A percentile compares a stretch with the other conserved stretches of the same genome.
phyloP scores from a whole-genome alignment of 2,797 vertebrate species.

The Paedocypris micromegethes region DNA sequence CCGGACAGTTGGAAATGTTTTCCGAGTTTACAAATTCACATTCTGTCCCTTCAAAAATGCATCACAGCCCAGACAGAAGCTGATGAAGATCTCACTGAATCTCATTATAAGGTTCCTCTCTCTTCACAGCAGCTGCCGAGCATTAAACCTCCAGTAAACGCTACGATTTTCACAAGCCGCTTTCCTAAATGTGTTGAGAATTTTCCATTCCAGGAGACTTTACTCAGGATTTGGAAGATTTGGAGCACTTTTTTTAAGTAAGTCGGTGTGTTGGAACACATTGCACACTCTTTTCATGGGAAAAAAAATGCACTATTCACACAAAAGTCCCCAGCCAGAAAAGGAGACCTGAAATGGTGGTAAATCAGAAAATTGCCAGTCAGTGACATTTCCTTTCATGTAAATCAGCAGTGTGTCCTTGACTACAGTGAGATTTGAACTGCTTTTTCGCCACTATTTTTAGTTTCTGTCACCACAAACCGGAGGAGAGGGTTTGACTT shows the following conservation, averaged over 20 bases:
- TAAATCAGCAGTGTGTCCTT: slow-evolving; percentile 33
- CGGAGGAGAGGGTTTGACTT: slow-evolving; percentile 12
- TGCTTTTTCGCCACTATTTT: slow-evolving; percentile 31
- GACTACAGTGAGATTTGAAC: slow-evolving; percentile 23
- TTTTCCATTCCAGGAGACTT: slow-evolving; percentile 26
- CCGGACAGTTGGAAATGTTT: no score
- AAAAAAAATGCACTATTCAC: slow-evolving; percentile 4
- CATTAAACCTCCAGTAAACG: slow-evolving; percentile 20
- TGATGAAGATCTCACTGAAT: slow-evolving; percentile 32
- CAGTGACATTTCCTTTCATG: slow-evolving; percentile 29
- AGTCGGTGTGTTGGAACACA: neutral
- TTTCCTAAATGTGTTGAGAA: slow-evolving; percentile 21
- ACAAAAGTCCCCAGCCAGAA: slow-evolving; percentile 14
- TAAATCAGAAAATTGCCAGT: slow-evolving; percentile 12
- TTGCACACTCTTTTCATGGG: neutral
- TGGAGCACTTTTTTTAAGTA: neutral
- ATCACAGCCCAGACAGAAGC: slow-evolving; percentile 27
- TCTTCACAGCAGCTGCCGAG: slow-evolving; percentile 14
- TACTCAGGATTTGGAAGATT: slow-evolving; percentile 14
- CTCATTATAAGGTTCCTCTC: slow-evolving; percentile 36
- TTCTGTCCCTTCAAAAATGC: neutral
- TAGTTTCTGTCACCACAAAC: slow-evolving; percentile 26
- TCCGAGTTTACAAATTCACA: no score
- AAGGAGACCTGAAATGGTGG: neutral
- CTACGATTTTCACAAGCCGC: slow-evolving; percentile 12